Evolutionary conservation across 1,140 invertebrate species (phyloP).

Genomic region (Teleogryllus occipitalis): DNA sequence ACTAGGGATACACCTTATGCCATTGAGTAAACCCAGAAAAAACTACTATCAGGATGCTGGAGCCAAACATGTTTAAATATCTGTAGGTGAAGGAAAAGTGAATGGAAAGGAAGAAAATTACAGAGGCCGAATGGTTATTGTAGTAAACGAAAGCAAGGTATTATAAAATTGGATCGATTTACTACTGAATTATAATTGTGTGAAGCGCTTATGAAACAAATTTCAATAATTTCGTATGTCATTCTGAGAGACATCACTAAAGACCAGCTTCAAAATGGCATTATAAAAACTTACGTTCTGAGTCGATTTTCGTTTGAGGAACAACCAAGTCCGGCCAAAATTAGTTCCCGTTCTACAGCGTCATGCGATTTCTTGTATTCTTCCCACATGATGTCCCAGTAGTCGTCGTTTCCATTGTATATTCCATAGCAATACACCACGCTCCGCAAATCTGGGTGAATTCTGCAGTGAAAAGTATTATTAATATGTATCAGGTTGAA

Average conservation of each 20-base stretch:
- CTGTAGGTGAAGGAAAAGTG: too few species aligned
- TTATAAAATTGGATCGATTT: too few species aligned
- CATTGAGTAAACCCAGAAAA: too few species aligned
- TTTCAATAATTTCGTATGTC: background rate
- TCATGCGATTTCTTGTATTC: slow-evolving; percentile 36
- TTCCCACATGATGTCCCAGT: slow-evolving; percentile 44
- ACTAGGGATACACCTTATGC: too few species aligned
- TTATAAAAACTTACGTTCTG: slow-evolving; percentile 36
- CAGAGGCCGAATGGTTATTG: too few species aligned
- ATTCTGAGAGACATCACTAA: too few species aligned
- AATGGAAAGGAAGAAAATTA: too few species aligned
- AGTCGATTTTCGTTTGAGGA: slow-evolving; percentile 34
- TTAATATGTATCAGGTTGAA: background rate
- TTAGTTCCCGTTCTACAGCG: slow-evolving; percentile 11
- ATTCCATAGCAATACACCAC: slow-evolving; percentile 50
- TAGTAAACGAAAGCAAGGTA: too few species aligned
- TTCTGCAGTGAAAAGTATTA: slow-evolving; percentile 29
- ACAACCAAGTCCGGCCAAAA: slow-evolving; percentile 14
- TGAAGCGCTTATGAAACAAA: too few species aligned
- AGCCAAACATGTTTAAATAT: too few species aligned
- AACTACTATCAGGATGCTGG: too few species aligned
- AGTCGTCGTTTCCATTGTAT: slow-evolving; percentile 35
- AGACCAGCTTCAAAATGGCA: background rate
- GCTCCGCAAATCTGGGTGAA: slow-evolving; percentile 45
- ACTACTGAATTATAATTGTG: too few species aligned